These are phyloP conservation scores for Neopipo cinnamomea DNA, from an alignment of 2,113 vertebrate genomes.

Conservation along the genomic window DNA sequence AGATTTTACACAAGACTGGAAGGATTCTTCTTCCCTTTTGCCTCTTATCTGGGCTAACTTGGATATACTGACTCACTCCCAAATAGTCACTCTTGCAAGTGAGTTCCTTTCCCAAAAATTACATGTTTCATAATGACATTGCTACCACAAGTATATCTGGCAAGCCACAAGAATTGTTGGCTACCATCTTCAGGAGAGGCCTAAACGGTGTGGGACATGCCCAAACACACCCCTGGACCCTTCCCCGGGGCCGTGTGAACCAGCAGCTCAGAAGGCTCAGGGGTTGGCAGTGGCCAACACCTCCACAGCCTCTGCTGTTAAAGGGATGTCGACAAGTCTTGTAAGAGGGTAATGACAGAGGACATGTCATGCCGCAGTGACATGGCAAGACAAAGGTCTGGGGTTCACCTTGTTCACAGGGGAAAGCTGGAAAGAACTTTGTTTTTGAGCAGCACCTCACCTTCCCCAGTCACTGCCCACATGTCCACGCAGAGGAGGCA, in stretches of 20 bases:
- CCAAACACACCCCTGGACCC: neutral
- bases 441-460: neutral
- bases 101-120: neutral
- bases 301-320: neutral
- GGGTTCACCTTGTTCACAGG: neutral
- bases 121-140: neutral
- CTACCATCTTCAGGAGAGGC: neutral
- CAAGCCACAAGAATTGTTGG: neutral
- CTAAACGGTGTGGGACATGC: neutral
- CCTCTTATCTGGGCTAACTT: neutral
- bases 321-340: neutral
- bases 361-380: neutral
- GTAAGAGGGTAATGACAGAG: neutral
- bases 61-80: neutral
- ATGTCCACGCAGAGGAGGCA: neutral
- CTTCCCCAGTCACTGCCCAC: neutral
- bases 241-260: neutral
- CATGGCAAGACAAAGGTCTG: fast-evolving
- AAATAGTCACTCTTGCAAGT: neutral
- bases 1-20: neutral
- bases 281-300: fast-evolving
- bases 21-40: neutral
- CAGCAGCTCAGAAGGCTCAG: neutral
- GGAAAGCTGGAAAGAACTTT: neutral
- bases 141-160: neutral